phyloP scores from a whole-genome alignment of 2,113 vertebrate genomes.

The Sinocyclocheilus maitianheensis region DNA sequence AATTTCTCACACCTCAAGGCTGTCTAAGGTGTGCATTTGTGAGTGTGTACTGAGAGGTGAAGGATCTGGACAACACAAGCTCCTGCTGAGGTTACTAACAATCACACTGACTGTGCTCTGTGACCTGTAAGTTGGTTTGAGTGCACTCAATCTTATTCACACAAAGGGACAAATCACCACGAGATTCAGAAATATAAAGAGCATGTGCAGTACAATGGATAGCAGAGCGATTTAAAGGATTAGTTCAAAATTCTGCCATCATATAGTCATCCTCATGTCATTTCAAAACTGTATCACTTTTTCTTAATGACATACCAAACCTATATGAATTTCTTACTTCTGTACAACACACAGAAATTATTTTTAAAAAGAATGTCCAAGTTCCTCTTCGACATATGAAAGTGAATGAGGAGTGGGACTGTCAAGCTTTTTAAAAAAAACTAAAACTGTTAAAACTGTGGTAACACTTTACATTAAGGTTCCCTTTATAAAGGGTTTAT shows the following conservation, averaged over 20 bases:
- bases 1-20: constrained; percentile 63
- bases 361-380: not conserved
- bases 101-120: constrained; percentile 43
- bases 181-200: not conserved
- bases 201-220: not conserved
- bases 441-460: no score
- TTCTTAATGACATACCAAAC: no score
- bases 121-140: constrained; percentile 28
- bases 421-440: not conserved
- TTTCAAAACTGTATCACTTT: no score
- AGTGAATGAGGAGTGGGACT: not conserved
- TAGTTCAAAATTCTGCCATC: not conserved
- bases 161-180: not conserved
- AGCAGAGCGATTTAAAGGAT: not conserved
- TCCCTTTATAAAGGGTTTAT: no score
- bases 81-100: constrained; percentile 36
- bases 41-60: not conserved
- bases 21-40: constrained; percentile 57
- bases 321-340: not conserved
- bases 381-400: not conserved
- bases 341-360: not conserved
- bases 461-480: no score
- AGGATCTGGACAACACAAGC: constrained; percentile 8
- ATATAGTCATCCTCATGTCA: not conserved
- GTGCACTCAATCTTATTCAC: not conserved